phyloP scores from a whole-genome alignment of 1,140 invertebrate species.

The Prorops nasuta region DNA sequence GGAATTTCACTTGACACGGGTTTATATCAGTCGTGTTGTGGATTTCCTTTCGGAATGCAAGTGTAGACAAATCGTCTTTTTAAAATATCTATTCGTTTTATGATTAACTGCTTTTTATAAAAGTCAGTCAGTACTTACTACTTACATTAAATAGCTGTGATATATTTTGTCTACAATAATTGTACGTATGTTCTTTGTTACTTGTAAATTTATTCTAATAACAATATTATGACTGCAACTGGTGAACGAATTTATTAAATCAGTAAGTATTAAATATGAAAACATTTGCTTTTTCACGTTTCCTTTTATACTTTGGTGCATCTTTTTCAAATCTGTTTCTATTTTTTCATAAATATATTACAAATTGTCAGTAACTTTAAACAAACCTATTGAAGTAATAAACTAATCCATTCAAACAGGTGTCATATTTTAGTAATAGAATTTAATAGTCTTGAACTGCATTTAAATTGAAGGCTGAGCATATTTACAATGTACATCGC shows the following conservation, averaged over 20 bases:
- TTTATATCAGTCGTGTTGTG: neutral
- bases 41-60: conserved; percentile 15
- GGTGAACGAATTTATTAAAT: conserved; percentile 21
- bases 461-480: too few species aligned
- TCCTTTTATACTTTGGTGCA: neutral
- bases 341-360: neutral
- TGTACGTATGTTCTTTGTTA: conserved; percentile 20
- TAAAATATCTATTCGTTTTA: conserved; percentile 9
- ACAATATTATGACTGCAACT: conserved; percentile 20
- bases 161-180: conserved; percentile 22
- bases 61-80: conserved; percentile 1
- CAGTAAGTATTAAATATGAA: conserved; percentile 20
- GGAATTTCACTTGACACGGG: conserved; percentile 5
- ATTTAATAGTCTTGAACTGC: neutral
- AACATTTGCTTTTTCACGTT: neutral
- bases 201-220: conserved; percentile 21
- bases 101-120: conserved; percentile 13
- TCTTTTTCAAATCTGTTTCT: neutral
- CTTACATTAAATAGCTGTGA: conserved; percentile 32
- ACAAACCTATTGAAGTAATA: neutral
- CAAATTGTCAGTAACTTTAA: neutral
- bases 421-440: neutral
- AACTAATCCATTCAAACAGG: conserved; percentile 5
- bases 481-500: too few species aligned
- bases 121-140: conserved; percentile 28